These are phyloP conservation scores for Vulpes lagopus DNA, from an alignment of 2,113 vertebrate genomes.

Conservation along the genomic window DNA sequence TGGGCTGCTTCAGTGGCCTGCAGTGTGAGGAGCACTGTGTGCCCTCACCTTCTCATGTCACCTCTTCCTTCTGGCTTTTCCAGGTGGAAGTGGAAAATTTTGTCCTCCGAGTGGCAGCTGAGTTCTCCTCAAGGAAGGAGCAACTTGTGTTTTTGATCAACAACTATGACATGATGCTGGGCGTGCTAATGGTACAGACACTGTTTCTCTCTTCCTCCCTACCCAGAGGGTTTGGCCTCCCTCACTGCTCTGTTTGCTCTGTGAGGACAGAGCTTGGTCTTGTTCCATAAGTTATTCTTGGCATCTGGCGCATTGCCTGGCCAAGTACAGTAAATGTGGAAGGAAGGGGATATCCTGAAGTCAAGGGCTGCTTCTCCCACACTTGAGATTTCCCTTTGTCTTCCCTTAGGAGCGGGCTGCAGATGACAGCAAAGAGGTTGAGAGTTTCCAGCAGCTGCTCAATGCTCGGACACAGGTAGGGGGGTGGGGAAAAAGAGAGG, in stretches of 20 bases:
- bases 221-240: rapidly evolving
- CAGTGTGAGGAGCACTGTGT: rapidly evolving
- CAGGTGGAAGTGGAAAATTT: slow-evolving; percentile 97
- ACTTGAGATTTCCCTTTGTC: neutral
- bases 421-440: slow-evolving; percentile 96
- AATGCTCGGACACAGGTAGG: slow-evolving; percentile 93
- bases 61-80: neutral
- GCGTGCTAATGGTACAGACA: slow-evolving; percentile 91
- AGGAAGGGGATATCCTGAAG: neutral
- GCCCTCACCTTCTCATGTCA: neutral
- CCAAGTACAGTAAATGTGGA: no score
- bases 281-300: neutral
- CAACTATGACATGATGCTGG: slow-evolving; percentile 98
- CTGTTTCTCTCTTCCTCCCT: neutral
- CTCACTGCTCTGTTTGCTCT: neutral
- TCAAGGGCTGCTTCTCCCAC: neutral
- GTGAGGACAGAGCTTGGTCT: neutral
- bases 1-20: no score
- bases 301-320: neutral
- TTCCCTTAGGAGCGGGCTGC: slow-evolving; percentile 92
- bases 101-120: slow-evolving; percentile 95
- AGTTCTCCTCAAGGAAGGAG: slow-evolving; percentile 95
- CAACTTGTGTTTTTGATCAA: slow-evolving; percentile 98
- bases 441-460: slow-evolving; percentile 96
- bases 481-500: neutral